These are phyloP conservation scores for Hestina assimilis DNA, from an alignment of 1,140 invertebrate genomes.

Conservation along the genomic window DNA sequence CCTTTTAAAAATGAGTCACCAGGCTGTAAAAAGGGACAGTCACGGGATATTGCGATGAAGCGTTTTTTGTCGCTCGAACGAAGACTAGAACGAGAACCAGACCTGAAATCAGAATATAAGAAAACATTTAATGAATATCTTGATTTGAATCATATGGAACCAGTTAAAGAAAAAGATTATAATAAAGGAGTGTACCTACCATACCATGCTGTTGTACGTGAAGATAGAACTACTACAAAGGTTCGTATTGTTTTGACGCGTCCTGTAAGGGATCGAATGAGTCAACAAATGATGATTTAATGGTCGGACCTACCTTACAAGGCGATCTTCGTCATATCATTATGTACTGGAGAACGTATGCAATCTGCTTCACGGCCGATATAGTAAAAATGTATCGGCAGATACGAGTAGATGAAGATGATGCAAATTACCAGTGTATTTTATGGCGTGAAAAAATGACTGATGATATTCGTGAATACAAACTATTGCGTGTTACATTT, in stretches of 20 bases:
- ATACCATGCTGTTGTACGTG: no score
- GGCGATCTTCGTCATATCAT: slow-evolving; percentile 43
- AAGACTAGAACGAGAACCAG: no score
- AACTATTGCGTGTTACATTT: slow-evolving; percentile 17
- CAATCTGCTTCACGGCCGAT: slow-evolving; percentile 48
- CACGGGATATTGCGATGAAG: no score
- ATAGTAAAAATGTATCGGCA: slow-evolving; percentile 65
- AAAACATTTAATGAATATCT: no score
- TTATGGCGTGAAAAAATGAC: slow-evolving; percentile 36
- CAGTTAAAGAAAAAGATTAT: no score
- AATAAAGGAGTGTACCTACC: no score
- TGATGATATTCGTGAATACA: slow-evolving; percentile 2
- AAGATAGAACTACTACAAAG: no score
- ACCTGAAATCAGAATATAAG: no score
- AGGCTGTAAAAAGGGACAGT: no score
- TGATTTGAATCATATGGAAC: no score
- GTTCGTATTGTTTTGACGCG: slow-evolving; percentile 16
- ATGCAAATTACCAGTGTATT: slow-evolving; percentile 45
- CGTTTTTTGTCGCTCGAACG: no score
- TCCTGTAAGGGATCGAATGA: slow-evolving; percentile 26
- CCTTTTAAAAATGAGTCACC: no score
- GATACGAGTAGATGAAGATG: slow-evolving; percentile 32
- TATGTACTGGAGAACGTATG: slow-evolving; percentile 48
- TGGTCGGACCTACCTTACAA: slow-evolving; percentile 27
- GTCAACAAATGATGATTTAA: slow-evolving; percentile 10